phyloP scores from a whole-genome alignment of 2,888 invertebrate genomes.

The Euzetes globulus region DNA sequence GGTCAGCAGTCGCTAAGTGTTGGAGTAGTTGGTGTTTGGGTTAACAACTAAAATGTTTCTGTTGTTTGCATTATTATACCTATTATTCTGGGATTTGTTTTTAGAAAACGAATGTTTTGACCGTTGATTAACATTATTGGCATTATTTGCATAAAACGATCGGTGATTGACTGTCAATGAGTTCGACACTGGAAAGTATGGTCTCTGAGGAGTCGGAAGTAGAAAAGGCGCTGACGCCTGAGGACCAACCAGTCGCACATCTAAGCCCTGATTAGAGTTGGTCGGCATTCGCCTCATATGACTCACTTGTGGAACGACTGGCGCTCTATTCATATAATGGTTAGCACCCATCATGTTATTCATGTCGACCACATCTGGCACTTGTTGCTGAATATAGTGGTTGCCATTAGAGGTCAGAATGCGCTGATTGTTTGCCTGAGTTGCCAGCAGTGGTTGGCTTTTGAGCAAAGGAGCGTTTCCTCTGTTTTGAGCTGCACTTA shows the following conservation, averaged over 20 bases:
- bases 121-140: background rate
- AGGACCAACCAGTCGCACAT: background rate
- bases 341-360: background rate
- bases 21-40: background rate
- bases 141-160: background rate
- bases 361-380: slow-evolving; percentile 15
- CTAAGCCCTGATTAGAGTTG: background rate
- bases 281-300: slow-evolving; percentile 4
- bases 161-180: background rate
- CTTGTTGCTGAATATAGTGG: background rate
- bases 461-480: background rate
- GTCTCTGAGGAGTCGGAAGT: slow-evolving; percentile 10
- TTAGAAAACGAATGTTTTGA: background rate
- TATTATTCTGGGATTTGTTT: background rate
- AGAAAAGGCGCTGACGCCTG: background rate
- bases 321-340: background rate
- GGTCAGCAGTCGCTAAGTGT: background rate
- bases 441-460: background rate
- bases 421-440: background rate
- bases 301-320: background rate
- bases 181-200: slow-evolving; percentile 7
- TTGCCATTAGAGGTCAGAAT: slow-evolving; percentile 1
- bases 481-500: slow-evolving; percentile 16
- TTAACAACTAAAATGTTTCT: background rate
- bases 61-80: background rate